These are phyloP conservation scores for Pollenia amentaria DNA, from an alignment of 2,888 invertebrate species.

Conservation along the genomic window DNA sequence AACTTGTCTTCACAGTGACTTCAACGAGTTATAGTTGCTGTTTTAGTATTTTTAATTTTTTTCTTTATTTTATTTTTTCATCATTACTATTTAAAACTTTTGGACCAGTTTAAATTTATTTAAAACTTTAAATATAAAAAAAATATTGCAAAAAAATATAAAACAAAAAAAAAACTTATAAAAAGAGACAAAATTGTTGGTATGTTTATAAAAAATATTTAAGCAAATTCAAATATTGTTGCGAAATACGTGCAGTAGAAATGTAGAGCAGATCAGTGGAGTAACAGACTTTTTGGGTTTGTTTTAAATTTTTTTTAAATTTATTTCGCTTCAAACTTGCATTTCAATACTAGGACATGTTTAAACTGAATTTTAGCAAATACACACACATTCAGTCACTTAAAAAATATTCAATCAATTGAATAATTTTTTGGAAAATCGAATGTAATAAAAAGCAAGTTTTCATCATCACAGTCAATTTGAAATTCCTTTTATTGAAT, in stretches of 20 bases:
- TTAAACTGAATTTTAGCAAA: neutral
- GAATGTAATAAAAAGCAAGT: conserved; percentile 25
- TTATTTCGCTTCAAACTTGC: conserved; percentile 21
- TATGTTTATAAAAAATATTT: neutral
- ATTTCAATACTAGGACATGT: conserved; percentile 46
- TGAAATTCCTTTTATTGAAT: conserved; percentile 65
- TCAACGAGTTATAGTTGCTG: conserved; percentile 23
- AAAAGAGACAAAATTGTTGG: neutral
- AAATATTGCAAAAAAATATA: conserved; percentile 46
- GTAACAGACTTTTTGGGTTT: conserved; percentile 35
- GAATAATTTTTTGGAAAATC: conserved; percentile 37
- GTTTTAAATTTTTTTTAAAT: conserved; percentile 1
- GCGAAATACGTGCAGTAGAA: conserved; percentile 58
- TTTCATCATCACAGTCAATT: conserved; percentile 59
- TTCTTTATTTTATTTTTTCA: conserved; percentile 8
- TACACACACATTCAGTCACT: neutral
- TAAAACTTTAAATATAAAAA: conserved; percentile 33
- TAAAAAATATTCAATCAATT: conserved; percentile 42
- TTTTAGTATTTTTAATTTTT: neutral
- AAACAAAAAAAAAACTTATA: neutral
- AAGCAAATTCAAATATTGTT: conserved; percentile 62
- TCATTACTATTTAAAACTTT: conserved; percentile 30
- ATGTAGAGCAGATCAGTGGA: conserved; percentile 64
- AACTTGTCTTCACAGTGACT: conserved; percentile 52
- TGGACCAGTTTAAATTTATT: conserved; percentile 67